Evolutionary conservation across 2,797 vertebrate species (phyloP), one percentile per base, ranked within the genome.

Genomic region (Sparidentex hasta): DNA sequence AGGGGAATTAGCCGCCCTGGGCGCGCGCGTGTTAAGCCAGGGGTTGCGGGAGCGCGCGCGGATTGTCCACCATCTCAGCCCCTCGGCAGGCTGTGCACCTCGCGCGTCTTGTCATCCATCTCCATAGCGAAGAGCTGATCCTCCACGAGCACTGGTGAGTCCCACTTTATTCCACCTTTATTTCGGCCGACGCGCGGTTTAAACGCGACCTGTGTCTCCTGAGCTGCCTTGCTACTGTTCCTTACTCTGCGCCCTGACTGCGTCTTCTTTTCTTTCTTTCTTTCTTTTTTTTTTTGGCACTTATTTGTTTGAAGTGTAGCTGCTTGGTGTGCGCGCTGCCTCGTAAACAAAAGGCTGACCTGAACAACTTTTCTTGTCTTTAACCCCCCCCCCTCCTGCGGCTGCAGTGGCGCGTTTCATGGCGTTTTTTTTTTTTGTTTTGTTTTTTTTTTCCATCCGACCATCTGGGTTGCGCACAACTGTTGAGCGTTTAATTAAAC

Each of bases 1-100:
- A 93, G 95, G 95, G 94, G 95, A 96, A 96, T 97, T 96, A 97
- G 95, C 95, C 77, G 80, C 21, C 65, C 71, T 77, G 84, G 27
- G 86, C 80, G 88, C 90, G 88, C 86, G 92, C 64, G 90, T 9
- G 78, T 93, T 97, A 97, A 97, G 92, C 94, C 91, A 87, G 81
- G 74, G 84, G 87, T 86, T 81, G 55, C 91, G 94, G 93, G 92
- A 91, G 73, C 88, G 93, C 88, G 93, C 95, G 85, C 91, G 92
- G 95, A 95, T 94, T 97, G 95, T 94, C 92, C 88, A 90, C 76
- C 87, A 85, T 87, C 90, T 92, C 92, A 85, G 80, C 51, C 75
- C 87, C 81, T 72, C 51, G 54, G 54, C 85, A 71, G 84, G 41
- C 82, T 69, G 65, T 51, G 88, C 81, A 58, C 61, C 67, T 80